Conservation (phyloP, 2,797 vertebrate species). For the Clarias pachynema region DNA sequence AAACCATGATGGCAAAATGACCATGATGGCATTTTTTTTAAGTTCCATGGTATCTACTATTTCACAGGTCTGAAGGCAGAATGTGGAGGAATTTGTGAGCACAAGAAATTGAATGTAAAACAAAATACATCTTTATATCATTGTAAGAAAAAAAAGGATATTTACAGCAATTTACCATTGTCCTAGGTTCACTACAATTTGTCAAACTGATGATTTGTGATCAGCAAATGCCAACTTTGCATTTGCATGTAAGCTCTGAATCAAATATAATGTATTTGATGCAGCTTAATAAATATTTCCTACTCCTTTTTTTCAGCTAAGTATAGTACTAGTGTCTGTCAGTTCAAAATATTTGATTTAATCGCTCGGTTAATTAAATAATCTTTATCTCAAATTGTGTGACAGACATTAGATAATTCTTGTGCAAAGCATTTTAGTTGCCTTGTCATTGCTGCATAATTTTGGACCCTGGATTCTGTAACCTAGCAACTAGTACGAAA, state of each 20-base stretch:
- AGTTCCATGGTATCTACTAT: background rate
- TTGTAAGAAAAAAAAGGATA: background rate
- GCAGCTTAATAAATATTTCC: background rate
- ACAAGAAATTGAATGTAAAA: background rate
- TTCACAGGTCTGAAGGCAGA: background rate
- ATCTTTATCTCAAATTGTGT: background rate
- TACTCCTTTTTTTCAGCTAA: background rate
- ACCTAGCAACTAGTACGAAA: conserved; percentile 26
- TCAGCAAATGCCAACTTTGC: background rate
- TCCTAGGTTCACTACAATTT: background rate
- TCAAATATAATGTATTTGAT: background rate
- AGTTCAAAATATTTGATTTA: background rate
- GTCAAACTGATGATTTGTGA: background rate
- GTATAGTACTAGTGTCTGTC: background rate
- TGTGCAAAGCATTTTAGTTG: background rate
- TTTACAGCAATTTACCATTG: background rate
- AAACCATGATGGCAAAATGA: background rate
- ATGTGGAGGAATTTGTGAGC: background rate
- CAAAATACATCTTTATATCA: background rate
- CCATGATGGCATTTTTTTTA: background rate
- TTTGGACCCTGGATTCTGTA: conserved; percentile 25
- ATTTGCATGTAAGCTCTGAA: too few species aligned
- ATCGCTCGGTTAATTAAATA: background rate
- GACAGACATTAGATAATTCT: background rate
- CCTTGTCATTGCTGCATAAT: background rate